Percentiles rank a stretch among this genome's conserved stretches.
Conservation (phyloP, 2,888 invertebrate genomes). For the Euzetes globulus region DNA sequence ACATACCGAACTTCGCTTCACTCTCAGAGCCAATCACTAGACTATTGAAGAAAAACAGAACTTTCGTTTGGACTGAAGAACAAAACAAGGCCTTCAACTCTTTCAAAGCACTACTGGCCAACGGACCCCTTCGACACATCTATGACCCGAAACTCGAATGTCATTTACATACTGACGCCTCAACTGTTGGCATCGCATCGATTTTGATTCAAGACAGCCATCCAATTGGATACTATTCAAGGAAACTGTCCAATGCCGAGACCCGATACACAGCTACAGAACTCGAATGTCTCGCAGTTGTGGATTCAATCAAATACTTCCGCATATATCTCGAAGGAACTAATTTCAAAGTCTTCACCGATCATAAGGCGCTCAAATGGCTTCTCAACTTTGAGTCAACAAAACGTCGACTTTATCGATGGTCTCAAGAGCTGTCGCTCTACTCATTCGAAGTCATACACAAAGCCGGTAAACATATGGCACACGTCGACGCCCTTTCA, state of each 20-base stretch:
- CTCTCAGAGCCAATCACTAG: background rate
- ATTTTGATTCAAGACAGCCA: background rate
- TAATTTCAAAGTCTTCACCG: slow-evolving; percentile 8
- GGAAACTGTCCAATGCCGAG: background rate
- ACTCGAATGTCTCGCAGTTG: slow-evolving; percentile 8
- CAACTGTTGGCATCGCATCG: background rate
- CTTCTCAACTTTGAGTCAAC: background rate
- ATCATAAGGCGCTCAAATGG: slow-evolving; percentile 23
- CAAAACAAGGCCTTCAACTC: background rate
- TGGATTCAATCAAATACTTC: slow-evolving; percentile 13
- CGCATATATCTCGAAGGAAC: slow-evolving; percentile 21
- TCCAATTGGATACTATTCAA: background rate
- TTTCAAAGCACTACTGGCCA: background rate
- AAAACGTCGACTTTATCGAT: background rate
- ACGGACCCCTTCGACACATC: background rate
- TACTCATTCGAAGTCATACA: background rate
- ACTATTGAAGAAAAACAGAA: background rate
- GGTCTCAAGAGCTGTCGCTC: background rate
- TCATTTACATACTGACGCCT: slow-evolving; percentile 24
- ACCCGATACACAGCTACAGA: slow-evolving; percentile 17
- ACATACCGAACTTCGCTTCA: background rate
- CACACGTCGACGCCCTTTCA: background rate
- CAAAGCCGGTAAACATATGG: background rate
- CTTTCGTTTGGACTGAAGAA: background rate
- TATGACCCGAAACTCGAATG: background rate